A percentile compares a stretch with the other conserved stretches of the same genome.
phyloP scores from a whole-genome alignment of 2,113 vertebrate species.

The Dissostichus mawsoni region DNA sequence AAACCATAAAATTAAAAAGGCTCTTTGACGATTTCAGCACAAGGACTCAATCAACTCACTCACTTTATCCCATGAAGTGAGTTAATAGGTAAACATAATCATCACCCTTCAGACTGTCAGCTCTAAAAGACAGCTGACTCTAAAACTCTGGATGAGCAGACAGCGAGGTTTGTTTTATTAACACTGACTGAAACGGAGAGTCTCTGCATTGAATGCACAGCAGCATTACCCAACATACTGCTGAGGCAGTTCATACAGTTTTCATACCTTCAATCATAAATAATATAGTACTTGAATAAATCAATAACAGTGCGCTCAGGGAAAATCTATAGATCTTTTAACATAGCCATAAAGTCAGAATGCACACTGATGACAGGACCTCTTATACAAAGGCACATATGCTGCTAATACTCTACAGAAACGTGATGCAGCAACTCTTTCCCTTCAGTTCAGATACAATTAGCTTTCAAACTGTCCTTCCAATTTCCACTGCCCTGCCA shows the following conservation, averaged over 20 bases:
- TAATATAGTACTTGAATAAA: slow-evolving; percentile 71
- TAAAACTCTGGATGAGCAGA: slow-evolving; percentile 13
- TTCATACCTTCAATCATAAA: slow-evolving; percentile 70
- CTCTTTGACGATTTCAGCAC: background rate
- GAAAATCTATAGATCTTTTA: slow-evolving; percentile 53
- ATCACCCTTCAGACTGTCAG: background rate
- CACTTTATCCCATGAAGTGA: background rate
- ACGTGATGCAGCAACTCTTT: slow-evolving; percentile 16
- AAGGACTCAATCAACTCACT: background rate
- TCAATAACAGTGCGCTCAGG: slow-evolving; percentile 62
- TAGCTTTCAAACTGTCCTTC: background rate
- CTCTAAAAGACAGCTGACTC: slow-evolving; percentile 5
- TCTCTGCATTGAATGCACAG: slow-evolving; percentile 22
- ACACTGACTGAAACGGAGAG: slow-evolving; percentile 3
- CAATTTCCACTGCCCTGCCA: background rate
- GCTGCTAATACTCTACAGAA: slow-evolving; percentile 18
- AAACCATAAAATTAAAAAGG: too few relatives aligned
- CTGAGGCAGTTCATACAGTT: slow-evolving; percentile 61
- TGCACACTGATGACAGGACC: slow-evolving; percentile 18
- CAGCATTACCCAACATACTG: slow-evolving; percentile 22
- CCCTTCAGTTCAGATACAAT: slow-evolving; percentile 2
- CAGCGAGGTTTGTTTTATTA: slow-evolving; percentile 1
- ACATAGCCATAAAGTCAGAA: slow-evolving; percentile 28
- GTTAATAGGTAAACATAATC: slow-evolving; percentile 5
- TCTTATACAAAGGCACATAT: slow-evolving; percentile 14